Evolutionary conservation across 2,888 invertebrate species (phyloP).

Genomic region (Ectemnius cavifrons): DNA sequence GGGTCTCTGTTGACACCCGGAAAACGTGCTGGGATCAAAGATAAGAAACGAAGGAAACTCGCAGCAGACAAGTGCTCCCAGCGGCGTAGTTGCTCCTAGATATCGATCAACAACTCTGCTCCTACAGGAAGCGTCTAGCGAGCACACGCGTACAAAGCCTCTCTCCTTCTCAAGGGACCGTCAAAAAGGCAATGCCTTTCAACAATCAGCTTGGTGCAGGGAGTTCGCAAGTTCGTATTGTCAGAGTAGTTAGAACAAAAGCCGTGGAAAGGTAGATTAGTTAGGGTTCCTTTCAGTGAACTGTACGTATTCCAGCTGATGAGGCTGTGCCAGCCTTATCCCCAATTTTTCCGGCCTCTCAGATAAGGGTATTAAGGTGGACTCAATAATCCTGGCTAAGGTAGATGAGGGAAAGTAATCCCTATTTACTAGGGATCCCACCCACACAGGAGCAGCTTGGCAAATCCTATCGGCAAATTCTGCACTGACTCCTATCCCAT

Average conservation of each 20-base stretch:
- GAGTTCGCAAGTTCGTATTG: too few relatives aligned
- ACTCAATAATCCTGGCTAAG: background rate
- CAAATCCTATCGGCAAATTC: slow-evolving; percentile 1
- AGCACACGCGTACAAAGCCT: background rate
- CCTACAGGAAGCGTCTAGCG: background rate
- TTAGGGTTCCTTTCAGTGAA: too few relatives aligned
- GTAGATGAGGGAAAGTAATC: slow-evolving; percentile 2
- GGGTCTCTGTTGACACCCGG: slow-evolving; percentile 34
- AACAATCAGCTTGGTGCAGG: background rate
- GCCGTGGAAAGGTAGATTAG: too few relatives aligned
- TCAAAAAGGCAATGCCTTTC: slow-evolving; percentile 6
- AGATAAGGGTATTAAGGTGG: background rate
- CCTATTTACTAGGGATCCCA: background rate
- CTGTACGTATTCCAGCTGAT: too few relatives aligned
- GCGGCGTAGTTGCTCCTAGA: slow-evolving; percentile 19
- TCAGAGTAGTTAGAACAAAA: too few relatives aligned
- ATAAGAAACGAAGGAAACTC: slow-evolving; percentile 46
- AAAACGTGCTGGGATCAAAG: slow-evolving; percentile 50
- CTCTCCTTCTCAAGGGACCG: background rate
- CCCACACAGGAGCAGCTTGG: background rate
- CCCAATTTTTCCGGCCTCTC: background rate
- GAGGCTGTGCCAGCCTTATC: background rate
- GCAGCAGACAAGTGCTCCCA: slow-evolving; percentile 20
- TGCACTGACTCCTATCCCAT: background rate
- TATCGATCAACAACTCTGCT: slow-evolving; percentile 35